A percentile compares a stretch with the other conserved stretches of the same genome.
Conservation (phyloP, 2,888 invertebrate species). For the Itoplectis maculator region DNA sequence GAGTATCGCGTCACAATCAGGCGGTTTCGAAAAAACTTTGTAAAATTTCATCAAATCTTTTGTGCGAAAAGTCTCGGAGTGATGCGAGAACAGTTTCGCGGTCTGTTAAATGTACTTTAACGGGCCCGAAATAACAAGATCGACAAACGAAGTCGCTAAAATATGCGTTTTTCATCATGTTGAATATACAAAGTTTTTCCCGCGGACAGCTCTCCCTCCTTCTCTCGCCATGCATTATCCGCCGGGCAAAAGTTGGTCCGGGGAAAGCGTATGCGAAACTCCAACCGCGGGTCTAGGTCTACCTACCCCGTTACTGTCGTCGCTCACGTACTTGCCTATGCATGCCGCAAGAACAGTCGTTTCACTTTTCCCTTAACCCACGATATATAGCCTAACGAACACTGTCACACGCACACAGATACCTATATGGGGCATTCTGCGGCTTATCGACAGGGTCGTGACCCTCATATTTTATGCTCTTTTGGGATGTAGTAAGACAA, state of each 20-base stretch:
- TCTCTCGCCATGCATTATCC: not conserved
- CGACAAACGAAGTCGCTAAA: conserved; percentile 15
- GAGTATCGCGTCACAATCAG: too few relatives aligned
- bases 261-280: conserved; percentile 45
- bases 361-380: conserved; percentile 37
- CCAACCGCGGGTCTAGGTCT: conserved; percentile 12
- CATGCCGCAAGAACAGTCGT: conserved; percentile 47
- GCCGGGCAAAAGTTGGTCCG: conserved; percentile 35
- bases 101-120: not conserved
- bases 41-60: not conserved
- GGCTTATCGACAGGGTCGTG: too few relatives aligned
- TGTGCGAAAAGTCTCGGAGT: not conserved
- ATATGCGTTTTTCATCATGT: conserved; percentile 34
- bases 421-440: not conserved
- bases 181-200: conserved; percentile 49
- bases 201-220: not conserved
- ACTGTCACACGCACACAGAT: too few relatives aligned
- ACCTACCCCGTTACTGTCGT: conserved; percentile 24
- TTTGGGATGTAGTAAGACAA: not conserved
- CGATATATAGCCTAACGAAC: not conserved
- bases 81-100: not conserved
- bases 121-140: conserved; percentile 6
- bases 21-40: not conserved
- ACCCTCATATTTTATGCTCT: not conserved
- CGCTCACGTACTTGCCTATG: conserved; percentile 51